Base-by-base conservation (phyloP, 2,888 invertebrate species). In the Pachliopta kotzebuea region DNA sequence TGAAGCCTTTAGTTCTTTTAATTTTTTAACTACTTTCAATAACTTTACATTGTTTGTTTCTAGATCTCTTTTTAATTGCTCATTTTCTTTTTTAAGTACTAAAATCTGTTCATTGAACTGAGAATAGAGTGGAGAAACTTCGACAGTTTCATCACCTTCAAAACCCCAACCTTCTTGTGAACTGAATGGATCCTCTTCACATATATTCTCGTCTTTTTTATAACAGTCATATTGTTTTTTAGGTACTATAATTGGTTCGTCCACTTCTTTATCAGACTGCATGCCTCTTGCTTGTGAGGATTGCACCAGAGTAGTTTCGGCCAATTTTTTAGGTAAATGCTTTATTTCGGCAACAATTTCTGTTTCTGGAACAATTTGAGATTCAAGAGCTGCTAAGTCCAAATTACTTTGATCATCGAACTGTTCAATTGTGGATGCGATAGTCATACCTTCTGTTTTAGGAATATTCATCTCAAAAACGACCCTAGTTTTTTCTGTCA, bases 1-100 rank as follows among this genome's bases (percentile, higher is more conserved):
- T 67, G 93, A 93, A 2, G 86, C 84, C 83, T 97, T 98, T 62
- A 96, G 93, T 77, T 96, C 96, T 81, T 97, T 98, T 54, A 98
- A 85, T 82, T 97, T 98, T 74, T 96, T 95, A 72, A 98, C 88
- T 70, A 97, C 93, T 86, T 96, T 97, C 1, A 94, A 93, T 37
- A 95, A 94, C 79, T 96, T 96, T 0, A 94, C 84, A 80, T 96
- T 95, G 67, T 93, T 86, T 31, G 93, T 87, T 69, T 94, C 93
- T 11, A 95, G 90, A 71, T 96, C 95, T 62, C 93, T 91, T 65
- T 92, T 86, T 23, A 95, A 81, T 55, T 87, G 85, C 21, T 93
- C 90, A 67, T 94, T 93, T 68, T 95, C 93, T 1, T 86, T 79
- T 72, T 93, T 92, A 7, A 96, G 84, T 62, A 92, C 88, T 31